phyloP scores from a whole-genome alignment of 2,113 vertebrate species.

The Malurus alboscapulatus region DNA sequence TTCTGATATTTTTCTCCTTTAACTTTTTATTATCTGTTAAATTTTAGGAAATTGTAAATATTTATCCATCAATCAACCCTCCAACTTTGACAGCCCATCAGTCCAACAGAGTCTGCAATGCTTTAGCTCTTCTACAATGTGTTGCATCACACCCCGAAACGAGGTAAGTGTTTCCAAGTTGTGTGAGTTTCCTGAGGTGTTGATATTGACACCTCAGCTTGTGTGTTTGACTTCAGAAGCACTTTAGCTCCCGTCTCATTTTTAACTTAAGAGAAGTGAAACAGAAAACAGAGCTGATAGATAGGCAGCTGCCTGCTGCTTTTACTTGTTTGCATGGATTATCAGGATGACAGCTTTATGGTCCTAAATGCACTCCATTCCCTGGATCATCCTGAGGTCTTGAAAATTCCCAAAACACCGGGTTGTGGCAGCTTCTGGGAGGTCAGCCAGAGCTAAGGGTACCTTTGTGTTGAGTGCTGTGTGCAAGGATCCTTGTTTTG shows the following conservation, averaged over 20 bases:
- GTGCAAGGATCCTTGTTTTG: not conserved
- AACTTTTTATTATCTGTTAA: not conserved
- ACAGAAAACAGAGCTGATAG: not conserved
- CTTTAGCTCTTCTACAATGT: slow-evolving; percentile 93
- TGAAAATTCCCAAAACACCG: not conserved
- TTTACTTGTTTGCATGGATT: not conserved
- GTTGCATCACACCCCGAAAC: slow-evolving; percentile 97
- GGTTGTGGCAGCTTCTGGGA: not conserved
- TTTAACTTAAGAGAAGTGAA: not conserved
- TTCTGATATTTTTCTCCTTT: not conserved
- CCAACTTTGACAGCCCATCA: slow-evolving; percentile 96
- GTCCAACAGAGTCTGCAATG: slow-evolving; percentile 97
- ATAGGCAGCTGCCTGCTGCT: not conserved
- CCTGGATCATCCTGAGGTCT: not conserved
- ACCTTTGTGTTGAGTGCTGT: not conserved
- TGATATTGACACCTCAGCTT: not conserved
- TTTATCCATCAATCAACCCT: slow-evolving; percentile 98
- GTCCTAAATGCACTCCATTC: not conserved
- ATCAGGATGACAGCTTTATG: not conserved
- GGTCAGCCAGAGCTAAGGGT: not conserved
- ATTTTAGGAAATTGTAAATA: slow-evolving; percentile 96
- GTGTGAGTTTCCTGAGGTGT: not conserved
- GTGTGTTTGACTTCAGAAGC: not conserved
- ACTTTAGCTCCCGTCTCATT: not conserved
- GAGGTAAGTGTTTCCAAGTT: slow-evolving; percentile 71